A percentile compares a stretch with the other conserved stretches of the same genome.
phyloP scores from a whole-genome alignment of 2,797 vertebrate species.

The Crenuchus spilurus region DNA sequence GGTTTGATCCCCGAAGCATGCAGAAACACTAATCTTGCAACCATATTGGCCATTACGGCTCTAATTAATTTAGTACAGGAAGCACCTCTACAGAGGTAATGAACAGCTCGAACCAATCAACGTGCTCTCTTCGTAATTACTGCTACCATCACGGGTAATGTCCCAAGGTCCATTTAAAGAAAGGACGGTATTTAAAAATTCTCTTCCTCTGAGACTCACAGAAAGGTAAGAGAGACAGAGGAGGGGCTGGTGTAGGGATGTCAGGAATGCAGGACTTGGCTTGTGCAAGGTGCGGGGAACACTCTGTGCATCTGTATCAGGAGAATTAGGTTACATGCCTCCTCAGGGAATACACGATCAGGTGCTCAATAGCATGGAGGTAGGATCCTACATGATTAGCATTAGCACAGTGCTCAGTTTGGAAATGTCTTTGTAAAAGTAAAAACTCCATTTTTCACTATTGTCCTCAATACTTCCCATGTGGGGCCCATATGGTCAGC shows the following conservation, averaged over 20 bases:
- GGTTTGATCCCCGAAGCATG: constrained; percentile 48
- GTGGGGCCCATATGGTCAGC: too few relatives aligned
- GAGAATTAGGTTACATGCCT: constrained; percentile 79
- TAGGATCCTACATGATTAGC: constrained; percentile 39
- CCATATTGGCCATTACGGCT: constrained; percentile 51
- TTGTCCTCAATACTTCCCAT: too few relatives aligned
- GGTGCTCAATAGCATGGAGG: constrained; percentile 74
- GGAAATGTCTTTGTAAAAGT: constrained; percentile 25
- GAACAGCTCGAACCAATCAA: constrained; percentile 70
- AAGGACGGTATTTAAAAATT: constrained; percentile 83
- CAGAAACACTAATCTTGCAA: constrained; percentile 49
- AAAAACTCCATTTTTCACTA: too few relatives aligned
- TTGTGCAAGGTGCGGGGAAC: constrained; percentile 70
- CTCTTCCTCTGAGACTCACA: constrained; percentile 77
- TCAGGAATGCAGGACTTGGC: constrained; percentile 80
- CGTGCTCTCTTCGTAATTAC: constrained; percentile 80
- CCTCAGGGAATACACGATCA: constrained; percentile 77
- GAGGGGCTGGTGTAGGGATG: constrained; percentile 73
- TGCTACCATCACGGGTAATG: constrained; percentile 85
- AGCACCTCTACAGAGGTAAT: constrained; percentile 72
- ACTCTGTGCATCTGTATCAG: constrained; percentile 77
- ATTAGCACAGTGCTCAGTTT: constrained; percentile 26
- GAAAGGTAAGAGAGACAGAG: constrained; percentile 49
- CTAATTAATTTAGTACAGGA: constrained; percentile 59
- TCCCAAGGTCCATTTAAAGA: constrained; percentile 74